These are phyloP conservation scores for Caretta caretta DNA, from an alignment of 2,113 vertebrate species.

Conservation along the genomic window DNA sequence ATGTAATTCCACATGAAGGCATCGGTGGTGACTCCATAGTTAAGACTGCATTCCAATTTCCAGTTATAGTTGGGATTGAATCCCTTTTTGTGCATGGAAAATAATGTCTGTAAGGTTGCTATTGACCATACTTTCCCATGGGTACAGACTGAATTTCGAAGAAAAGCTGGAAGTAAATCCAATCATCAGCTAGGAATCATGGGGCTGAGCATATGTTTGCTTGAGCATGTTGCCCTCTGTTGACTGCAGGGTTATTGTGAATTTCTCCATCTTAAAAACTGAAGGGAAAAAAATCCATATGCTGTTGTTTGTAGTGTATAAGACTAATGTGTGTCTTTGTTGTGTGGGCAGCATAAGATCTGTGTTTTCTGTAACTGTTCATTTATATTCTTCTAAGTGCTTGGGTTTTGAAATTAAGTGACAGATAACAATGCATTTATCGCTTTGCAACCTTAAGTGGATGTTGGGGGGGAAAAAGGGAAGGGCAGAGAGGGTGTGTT, in stretches of 20 bases:
- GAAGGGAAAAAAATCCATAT: background rate
- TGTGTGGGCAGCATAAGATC: background rate
- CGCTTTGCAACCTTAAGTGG: slow-evolving; percentile 58
- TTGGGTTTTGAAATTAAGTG: background rate
- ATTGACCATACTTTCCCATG: background rate
- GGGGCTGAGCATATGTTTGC: rapidly evolving
- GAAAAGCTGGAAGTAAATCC: background rate
- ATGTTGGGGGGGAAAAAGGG: slow-evolving; percentile 11
- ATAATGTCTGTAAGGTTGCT: background rate
- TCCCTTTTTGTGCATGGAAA: background rate
- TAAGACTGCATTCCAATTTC: background rate
- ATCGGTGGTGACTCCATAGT: rapidly evolving
- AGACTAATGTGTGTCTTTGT: background rate
- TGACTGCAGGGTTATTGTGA: rapidly evolving
- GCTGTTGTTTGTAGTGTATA: rapidly evolving
- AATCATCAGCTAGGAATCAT: background rate
- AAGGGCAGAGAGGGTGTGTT: background rate
- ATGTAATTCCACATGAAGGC: rapidly evolving
- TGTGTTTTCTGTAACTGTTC: background rate
- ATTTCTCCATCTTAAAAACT: background rate
- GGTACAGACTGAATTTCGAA: background rate
- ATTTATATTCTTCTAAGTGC: background rate
- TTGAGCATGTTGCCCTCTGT: background rate
- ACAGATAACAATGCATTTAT: slow-evolving; percentile 4
- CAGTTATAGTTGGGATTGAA: background rate